Evolutionary conservation across 2,888 invertebrate genomes (phyloP).

Genomic region (Augiades crinisus): DNA sequence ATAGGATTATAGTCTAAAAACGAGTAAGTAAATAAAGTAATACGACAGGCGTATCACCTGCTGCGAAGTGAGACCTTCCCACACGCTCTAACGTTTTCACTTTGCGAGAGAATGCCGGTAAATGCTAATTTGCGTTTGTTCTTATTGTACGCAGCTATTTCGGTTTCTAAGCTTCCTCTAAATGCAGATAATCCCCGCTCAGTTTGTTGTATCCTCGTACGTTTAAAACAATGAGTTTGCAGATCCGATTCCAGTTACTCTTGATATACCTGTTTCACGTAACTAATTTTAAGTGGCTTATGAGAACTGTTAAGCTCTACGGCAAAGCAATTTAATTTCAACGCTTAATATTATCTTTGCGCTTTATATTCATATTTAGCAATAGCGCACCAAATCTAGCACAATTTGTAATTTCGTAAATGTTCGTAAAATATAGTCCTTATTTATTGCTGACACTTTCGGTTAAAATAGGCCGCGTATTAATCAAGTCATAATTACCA

Average conservation of each 20-base stretch:
- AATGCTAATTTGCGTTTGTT: conserved; percentile 71
- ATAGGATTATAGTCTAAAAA: conserved; percentile 46
- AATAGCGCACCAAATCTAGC: not conserved
- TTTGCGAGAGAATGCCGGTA: conserved; percentile 41
- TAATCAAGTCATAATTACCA: conserved; percentile 24
- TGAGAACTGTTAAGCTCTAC: not conserved
- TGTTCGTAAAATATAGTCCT: conserved; percentile 5
- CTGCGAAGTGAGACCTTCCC: conserved; percentile 50
- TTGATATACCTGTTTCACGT: conserved; percentile 16
- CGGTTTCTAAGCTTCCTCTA: conserved; percentile 48
- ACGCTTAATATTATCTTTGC: not conserved
- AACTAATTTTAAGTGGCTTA: conserved; percentile 16
- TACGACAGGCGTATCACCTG: conserved; percentile 57
- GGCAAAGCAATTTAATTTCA: not conserved
- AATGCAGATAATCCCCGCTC: conserved; percentile 29
- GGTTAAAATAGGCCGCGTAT: conserved; percentile 12
- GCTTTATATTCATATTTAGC: not conserved
- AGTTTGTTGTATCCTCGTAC: conserved; percentile 18
- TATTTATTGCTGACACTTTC: conserved; percentile 6
- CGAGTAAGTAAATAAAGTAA: conserved; percentile 59
- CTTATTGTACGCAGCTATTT: conserved; percentile 54
- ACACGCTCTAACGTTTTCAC: conserved; percentile 51
- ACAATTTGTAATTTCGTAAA: not conserved
- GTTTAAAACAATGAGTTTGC: conserved; percentile 23
- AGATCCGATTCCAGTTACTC: conserved; percentile 11